phyloP scores from a whole-genome alignment of 1,140 invertebrate species.

The Phenacoccus solenopsis region DNA sequence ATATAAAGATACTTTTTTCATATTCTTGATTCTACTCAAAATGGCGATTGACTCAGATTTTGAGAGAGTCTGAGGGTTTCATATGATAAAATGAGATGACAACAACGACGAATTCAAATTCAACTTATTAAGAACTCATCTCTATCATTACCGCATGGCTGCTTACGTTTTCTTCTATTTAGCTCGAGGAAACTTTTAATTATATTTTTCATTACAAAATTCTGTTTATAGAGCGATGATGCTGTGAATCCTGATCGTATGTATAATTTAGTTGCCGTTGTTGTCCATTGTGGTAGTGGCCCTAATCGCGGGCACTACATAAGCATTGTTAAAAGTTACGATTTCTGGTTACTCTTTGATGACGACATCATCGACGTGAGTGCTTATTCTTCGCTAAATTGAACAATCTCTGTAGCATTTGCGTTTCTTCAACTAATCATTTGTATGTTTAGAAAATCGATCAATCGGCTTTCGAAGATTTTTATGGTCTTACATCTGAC shows the following conservation, averaged over 20 bases:
- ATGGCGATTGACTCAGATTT: too few species aligned
- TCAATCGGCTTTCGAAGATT: constrained; percentile 96
- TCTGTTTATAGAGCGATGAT: constrained; percentile 73
- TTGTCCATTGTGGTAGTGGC: constrained; percentile 97
- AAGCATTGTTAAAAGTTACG: constrained; percentile 97
- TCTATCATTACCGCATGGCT: neutral
- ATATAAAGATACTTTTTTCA: too few species aligned
- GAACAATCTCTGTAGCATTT: neutral
- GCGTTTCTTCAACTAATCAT: neutral
- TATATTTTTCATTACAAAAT: too few species aligned
- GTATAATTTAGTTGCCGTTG: constrained; percentile 96
- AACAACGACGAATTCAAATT: neutral
- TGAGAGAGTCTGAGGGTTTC: too few species aligned
- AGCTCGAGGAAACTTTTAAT: neutral
- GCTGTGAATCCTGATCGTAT: constrained; percentile 92
- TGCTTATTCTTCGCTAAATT: constrained; percentile 27
- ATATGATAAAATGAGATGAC: too few species aligned
- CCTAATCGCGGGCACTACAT: constrained; percentile 99
- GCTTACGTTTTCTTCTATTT: neutral
- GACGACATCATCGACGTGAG: constrained; percentile 99
- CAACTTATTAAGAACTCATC: neutral
- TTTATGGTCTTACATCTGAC: constrained; percentile 96
- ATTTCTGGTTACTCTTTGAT: constrained; percentile 98
- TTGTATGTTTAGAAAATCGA: constrained; percentile 81
- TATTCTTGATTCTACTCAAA: too few species aligned